Evolutionary conservation across 2,888 invertebrate genomes (phyloP).

Genomic region (Philhelius pedissequus): DNA sequence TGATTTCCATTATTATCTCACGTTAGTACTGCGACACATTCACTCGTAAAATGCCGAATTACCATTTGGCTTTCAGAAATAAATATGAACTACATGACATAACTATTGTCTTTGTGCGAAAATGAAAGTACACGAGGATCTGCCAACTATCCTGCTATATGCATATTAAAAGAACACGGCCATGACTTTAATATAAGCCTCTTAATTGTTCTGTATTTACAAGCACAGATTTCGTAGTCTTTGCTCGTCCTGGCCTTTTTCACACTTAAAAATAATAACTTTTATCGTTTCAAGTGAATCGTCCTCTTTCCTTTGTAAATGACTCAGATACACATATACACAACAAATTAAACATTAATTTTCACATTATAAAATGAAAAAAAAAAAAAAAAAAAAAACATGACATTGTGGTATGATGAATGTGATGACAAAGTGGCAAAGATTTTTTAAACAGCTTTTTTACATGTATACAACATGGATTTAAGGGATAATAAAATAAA

Average conservation of each 20-base stretch:
- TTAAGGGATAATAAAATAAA: too few species aligned
- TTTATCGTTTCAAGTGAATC: not conserved
- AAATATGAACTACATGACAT: slow-evolving; percentile 42
- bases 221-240: slow-evolving; percentile 1
- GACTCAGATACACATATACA: not conserved
- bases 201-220: slow-evolving; percentile 11
- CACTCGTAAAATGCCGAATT: slow-evolving; percentile 37
- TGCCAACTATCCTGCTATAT: not conserved
- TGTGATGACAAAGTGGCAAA: not conserved
- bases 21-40: slow-evolving; percentile 19
- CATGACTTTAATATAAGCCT: slow-evolving; percentile 19
- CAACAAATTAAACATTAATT: not conserved
- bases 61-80: slow-evolving; percentile 38
- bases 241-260: not conserved
- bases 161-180: slow-evolving; percentile 2
- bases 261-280: slow-evolving; percentile 11
- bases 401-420: not conserved
- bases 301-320: not conserved
- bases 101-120: not conserved
- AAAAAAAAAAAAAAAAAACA: not conserved
- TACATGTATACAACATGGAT: not conserved
- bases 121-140: not conserved
- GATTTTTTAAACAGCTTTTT: not conserved
- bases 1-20: slow-evolving; percentile 45
- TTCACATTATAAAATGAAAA: not conserved